Evolutionary conservation across 2,113 vertebrate genomes (phyloP), one percentile per base, ranked within the genome.

Genomic region (Chaetodon trifascialis): DNA sequence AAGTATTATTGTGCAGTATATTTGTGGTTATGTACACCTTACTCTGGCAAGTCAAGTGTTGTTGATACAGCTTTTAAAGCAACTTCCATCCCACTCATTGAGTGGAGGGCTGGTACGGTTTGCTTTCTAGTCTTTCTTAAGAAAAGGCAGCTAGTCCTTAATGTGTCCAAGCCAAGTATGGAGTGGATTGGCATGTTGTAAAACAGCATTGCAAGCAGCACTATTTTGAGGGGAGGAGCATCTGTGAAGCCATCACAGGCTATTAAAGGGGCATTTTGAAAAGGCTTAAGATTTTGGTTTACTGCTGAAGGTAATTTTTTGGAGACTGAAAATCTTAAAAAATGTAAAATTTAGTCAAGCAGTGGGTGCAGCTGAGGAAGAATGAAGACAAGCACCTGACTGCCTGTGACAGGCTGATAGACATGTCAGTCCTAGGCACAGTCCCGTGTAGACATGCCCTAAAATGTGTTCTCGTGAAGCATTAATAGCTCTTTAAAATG

Each of bases 101-200:
- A 56, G 38, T 60, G 36, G 15, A 36, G 58, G n/a, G 44, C 40
- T 40, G 2, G 42, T 30, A 1, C 0, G 2, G 6, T 21, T 47
- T 55, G 34, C 51, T 63, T 36, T 9, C 16, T 52, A 15, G 19
- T 59, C 30, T 16, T 8, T 66, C 60, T 77, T 3, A 47, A 75
- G 52, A 47, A 67, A 63, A 79, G 63, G 73, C 82, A 74, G 77
- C 68, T 56, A 38, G 23, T 25, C 15, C 5, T 46, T 1, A 1
- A 12, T 15, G 19, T 10, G 30, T 58, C 6, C 6, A 21, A 56
- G 63, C 54, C 5, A 11, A 44, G 70, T 1, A 16, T 47, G 59
- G 66, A 71, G 78, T 58, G 68, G 52, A n/a, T n/a, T 15, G 69
- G 78, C 64, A 83, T 78, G 79, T 40, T 77, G 77, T 70, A 25